Base-by-base conservation (phyloP, 2,113 vertebrate species). In the Hippoglossus stenolepis region DNA sequence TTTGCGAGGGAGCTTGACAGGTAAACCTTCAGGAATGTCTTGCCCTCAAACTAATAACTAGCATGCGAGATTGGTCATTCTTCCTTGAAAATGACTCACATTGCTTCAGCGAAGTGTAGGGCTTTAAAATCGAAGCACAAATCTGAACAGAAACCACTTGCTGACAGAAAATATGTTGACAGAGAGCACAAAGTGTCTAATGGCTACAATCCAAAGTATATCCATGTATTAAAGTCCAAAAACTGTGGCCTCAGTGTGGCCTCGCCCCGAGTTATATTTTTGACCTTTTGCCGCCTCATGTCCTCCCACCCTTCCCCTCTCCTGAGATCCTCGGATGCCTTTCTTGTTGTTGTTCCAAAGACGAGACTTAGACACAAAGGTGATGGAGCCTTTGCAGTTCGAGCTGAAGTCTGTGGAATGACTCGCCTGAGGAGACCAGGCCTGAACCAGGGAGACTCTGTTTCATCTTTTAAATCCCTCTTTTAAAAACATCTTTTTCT, bases 351-450 rank as follows among this genome's bases (percentile, higher is more conserved):
- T 66, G 56, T 69, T 80, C 47, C 38, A 51, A 35, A 51, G 24
- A 45, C 26, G 2, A 31, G 66, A 47, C 75, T 23, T 20, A 77
- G 47, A 35, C 43, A 78, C 43, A 68, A 26, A 65, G 20, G 45
- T 65, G 53, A 60, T 2, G 28, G 17, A 62, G 3, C 28, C 38
- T 51, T 28, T n/a, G 26, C 49, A 26, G 65, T 58, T 11, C 14
- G 31, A 61, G 24, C 35, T 49, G 47, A 51, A 6, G 18, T 63
- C 38, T 43, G n/a, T 43, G 11, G 38, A 40, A 23, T 14, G 61
- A 40, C n/a, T 62, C 14, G 31, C 35, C 31, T 40, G 60, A 38
- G 59, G 59, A 62, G 31, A 62, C 8, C 35, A 38, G 35, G 31
- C 6, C 31, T 31, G 31, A 6, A 58, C 14, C 26, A 38, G 59